Conservation (phyloP, 2,888 invertebrate species). For the Theretra japonica region DNA sequence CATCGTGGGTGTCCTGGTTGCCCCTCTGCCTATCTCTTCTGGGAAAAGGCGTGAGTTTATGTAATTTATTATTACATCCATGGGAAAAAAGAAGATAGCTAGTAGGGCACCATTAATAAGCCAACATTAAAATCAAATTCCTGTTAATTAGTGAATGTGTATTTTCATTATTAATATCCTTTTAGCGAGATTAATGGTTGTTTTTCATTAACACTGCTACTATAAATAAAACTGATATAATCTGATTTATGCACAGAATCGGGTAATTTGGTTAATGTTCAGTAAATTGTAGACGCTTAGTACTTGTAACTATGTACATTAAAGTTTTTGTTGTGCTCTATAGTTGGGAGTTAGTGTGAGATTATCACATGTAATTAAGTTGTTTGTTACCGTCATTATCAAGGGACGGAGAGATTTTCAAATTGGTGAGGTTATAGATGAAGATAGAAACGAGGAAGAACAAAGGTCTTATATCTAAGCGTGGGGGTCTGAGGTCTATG, state of each 20-base stretch:
- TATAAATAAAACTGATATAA: conserved; percentile 38
- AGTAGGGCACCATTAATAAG: too few species aligned
- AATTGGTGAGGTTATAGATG: too few species aligned
- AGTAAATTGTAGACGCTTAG: conserved; percentile 23
- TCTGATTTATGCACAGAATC: conserved; percentile 38
- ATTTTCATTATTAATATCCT: neutral
- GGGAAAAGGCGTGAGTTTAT: too few species aligned
- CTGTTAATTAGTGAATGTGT: neutral
- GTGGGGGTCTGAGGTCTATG: too few species aligned
- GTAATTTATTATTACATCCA: too few species aligned
- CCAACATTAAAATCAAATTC: neutral
- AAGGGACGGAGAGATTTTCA: too few species aligned
- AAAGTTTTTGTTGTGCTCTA: neutral
- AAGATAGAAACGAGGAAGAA: too few species aligned
- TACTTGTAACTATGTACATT: neutral
- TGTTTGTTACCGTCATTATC: too few species aligned
- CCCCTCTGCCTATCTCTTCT: too few species aligned
- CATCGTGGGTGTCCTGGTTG: too few species aligned
- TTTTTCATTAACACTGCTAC: conserved; percentile 36
- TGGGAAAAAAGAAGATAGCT: too few species aligned
- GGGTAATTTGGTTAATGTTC: conserved; percentile 36
- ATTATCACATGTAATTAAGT: neutral
- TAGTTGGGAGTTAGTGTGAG: neutral
- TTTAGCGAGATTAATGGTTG: conserved; percentile 34
- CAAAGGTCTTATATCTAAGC: too few species aligned